Conservation (phyloP, 2,113 vertebrate genomes). For the Hyperoodon ampullatus region DNA sequence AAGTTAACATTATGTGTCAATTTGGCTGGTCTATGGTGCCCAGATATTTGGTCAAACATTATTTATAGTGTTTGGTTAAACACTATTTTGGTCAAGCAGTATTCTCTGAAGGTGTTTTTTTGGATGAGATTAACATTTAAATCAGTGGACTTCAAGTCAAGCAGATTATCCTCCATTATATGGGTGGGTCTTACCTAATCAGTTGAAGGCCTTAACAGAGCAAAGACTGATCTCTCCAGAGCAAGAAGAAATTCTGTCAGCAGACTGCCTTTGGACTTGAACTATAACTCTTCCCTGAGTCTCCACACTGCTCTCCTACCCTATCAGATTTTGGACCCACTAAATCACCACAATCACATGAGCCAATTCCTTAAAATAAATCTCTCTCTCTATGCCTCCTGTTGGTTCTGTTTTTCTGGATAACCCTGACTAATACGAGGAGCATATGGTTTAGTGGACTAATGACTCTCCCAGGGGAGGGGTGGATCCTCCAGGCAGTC, state of each 20-base stretch:
- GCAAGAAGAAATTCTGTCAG: not conserved
- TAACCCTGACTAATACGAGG: not conserved
- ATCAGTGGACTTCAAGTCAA: not conserved
- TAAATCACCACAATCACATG: not conserved
- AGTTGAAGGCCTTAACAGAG: not conserved
- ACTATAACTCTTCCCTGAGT: not conserved
- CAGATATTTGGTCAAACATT: not conserved
- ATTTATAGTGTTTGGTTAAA: not conserved
- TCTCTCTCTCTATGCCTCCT: not conserved
- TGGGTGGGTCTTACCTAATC: not conserved
- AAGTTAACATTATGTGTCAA: not conserved
- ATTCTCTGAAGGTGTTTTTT: not conserved
- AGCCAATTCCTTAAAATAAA: not conserved
- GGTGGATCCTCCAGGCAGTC: not conserved
- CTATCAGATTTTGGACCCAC: not conserved
- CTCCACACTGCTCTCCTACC: not conserved
- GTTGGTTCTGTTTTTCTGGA: not conserved
- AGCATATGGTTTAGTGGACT: not conserved
- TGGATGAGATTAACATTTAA: not conserved
- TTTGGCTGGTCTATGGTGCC: not conserved
- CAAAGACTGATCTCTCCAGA: not conserved
- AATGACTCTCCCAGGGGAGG: too few species aligned
- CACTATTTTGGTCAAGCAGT: not conserved
- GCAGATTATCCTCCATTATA: not conserved
- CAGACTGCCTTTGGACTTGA: not conserved